Percentiles rank a stretch among this genome's conserved stretches.
phyloP scores from a whole-genome alignment of 2,797 vertebrate species.

The Acridotheres tristis region DNA sequence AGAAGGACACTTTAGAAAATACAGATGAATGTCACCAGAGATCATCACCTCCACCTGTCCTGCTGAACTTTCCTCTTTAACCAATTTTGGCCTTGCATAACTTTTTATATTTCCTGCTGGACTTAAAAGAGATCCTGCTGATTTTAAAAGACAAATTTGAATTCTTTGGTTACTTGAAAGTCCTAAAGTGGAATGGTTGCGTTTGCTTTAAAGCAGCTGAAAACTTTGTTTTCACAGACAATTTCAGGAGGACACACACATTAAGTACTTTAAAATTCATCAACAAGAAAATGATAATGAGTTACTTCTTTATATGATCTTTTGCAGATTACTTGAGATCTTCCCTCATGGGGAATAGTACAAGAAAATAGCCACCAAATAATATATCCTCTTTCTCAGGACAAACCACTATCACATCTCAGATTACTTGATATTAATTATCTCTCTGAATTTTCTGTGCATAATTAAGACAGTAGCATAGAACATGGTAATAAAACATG shows the following conservation, averaged over 20 bases:
- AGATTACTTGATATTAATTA: not conserved
- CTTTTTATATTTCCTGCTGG: not conserved
- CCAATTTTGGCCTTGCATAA: conserved; percentile 2
- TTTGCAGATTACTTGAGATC: not conserved
- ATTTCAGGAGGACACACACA: not conserved
- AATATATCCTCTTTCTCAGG: not conserved
- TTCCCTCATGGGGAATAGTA: not conserved
- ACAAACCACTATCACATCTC: not conserved
- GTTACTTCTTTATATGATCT: not conserved
- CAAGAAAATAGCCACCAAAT: not conserved
- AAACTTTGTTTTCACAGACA: not conserved
- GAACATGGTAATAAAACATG: not conserved
- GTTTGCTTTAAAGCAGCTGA: not conserved
- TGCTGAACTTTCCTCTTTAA: conserved; percentile 19
- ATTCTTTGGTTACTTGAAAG: conserved; percentile 2
- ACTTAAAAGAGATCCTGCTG: not conserved
- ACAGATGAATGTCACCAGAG: not conserved
- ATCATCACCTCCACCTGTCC: conserved; percentile 27
- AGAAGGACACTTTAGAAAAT: not conserved
- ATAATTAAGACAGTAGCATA: not conserved
- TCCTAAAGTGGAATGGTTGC: not conserved
- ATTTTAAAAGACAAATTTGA: not conserved
- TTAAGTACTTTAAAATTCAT: not conserved
- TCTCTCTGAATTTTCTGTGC: not conserved
- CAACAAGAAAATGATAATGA: not conserved